Evolutionary conservation across 2,888 invertebrate species (phyloP).

Genomic region (Cancer borealis): DNA sequence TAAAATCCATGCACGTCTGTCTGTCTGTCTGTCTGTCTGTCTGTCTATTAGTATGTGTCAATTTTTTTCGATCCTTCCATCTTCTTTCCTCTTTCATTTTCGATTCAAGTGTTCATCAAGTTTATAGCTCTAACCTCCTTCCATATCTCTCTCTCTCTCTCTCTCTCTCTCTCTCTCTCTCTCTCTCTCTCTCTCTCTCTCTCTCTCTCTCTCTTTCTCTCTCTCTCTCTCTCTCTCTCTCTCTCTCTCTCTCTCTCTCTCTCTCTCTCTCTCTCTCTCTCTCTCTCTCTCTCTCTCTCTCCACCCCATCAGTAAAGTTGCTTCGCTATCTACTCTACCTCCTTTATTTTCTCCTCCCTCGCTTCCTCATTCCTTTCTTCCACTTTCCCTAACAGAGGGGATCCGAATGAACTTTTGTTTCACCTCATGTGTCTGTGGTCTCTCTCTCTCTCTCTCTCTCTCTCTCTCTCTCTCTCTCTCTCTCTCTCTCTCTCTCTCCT

Average conservation of each 20-base stretch:
- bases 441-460: background rate
- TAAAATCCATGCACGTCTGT: background rate
- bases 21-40: background rate
- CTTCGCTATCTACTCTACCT: background rate
- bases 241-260: background rate
- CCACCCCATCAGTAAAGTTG: background rate
- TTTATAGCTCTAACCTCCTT: background rate
- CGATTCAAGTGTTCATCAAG: conserved; percentile 22
- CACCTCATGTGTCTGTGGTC: background rate
- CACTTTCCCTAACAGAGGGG: background rate
- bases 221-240: background rate
- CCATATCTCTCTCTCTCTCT: background rate
- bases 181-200: too few species aligned
- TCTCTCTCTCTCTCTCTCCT: background rate
- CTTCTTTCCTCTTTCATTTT: background rate
- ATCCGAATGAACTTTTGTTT: background rate
- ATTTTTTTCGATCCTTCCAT: background rate
- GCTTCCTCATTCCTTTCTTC: background rate
- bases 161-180: background rate
- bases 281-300: background rate
- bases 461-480: conserved; percentile 24
- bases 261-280: too few species aligned
- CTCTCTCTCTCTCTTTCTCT: background rate
- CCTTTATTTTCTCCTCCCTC: background rate
- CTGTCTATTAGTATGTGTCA: background rate